Evolutionary conservation across 2,797 vertebrate genomes (phyloP).

Genomic region (Todus mexicanus): DNA sequence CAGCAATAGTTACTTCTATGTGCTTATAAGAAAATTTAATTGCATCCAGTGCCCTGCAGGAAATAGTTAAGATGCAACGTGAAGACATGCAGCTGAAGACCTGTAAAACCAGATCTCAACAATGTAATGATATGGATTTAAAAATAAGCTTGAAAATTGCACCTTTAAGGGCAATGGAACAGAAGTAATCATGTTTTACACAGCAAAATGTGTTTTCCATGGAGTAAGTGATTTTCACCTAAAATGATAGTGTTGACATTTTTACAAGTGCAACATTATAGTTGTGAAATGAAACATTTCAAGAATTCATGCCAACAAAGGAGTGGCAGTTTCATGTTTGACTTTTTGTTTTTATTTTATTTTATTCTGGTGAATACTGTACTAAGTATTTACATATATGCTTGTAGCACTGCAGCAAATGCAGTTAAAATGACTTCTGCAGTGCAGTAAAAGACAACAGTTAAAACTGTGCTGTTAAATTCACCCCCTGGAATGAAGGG

Average conservation of each 20-base stretch:
- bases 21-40: slow-evolving; percentile 37
- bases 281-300: not conserved
- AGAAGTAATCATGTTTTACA: slow-evolving; percentile 9
- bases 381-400: not conserved
- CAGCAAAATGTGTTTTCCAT: not conserved
- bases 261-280: not conserved
- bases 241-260: not conserved
- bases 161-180: slow-evolving; percentile 5
- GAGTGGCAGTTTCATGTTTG: no score
- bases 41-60: slow-evolving; percentile 7
- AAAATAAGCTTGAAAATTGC: slow-evolving; percentile 30
- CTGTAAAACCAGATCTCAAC: slow-evolving; percentile 26
- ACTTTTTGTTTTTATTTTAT: not conserved
- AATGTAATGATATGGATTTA: slow-evolving; percentile 16
- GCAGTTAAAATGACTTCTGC: not conserved
- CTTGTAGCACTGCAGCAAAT: not conserved
- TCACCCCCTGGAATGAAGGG: not conserved
- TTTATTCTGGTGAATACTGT: not conserved
- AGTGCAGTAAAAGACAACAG: not conserved
- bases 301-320: not conserved
- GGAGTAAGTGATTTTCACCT: not conserved
- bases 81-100: not conserved
- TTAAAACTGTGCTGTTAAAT: not conserved
- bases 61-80: slow-evolving; percentile 24
- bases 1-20: slow-evolving; percentile 27